Conservation (phyloP, 2,113 vertebrate species). For the Rhineura floridana region DNA sequence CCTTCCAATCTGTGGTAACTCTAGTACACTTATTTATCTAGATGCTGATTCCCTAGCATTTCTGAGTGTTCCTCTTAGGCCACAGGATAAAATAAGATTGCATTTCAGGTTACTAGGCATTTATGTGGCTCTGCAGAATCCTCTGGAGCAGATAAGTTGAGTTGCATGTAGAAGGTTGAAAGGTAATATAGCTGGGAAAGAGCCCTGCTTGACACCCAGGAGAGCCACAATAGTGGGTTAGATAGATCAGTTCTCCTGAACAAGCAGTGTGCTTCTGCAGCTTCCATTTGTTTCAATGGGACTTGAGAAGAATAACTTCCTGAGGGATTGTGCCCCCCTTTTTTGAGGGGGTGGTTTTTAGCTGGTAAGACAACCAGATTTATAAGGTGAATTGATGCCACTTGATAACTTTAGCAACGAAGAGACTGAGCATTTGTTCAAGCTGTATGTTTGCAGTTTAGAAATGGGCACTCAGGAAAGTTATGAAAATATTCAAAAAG, state of each 20-base stretch:
- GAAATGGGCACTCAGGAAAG: slow-evolving; percentile 38
- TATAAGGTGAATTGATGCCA: background rate
- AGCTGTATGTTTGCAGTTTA: slow-evolving; percentile 39
- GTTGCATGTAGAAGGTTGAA: background rate
- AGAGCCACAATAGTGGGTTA: background rate
- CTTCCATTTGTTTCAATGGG: background rate
- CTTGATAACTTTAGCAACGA: slow-evolving; percentile 28
- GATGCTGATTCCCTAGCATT: background rate
- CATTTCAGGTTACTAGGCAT: background rate
- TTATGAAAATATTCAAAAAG: slow-evolving; percentile 47
- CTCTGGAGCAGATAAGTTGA: background rate
- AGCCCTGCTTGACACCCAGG: background rate
- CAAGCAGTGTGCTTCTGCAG: background rate
- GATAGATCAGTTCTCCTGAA: background rate
- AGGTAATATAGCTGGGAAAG: background rate
- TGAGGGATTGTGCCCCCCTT: background rate
- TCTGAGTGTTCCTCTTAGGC: background rate
- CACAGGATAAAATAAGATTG: background rate
- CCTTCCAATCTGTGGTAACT: background rate
- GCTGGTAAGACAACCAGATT: background rate
- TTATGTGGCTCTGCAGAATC: background rate
- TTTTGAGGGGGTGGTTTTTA: background rate
- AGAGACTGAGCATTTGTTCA: slow-evolving; percentile 38
- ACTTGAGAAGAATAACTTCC: background rate
- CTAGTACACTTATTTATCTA: background rate